Base-by-base conservation (phyloP, 2,113 vertebrate species). In the Pseudopodoces humilis region DNA sequence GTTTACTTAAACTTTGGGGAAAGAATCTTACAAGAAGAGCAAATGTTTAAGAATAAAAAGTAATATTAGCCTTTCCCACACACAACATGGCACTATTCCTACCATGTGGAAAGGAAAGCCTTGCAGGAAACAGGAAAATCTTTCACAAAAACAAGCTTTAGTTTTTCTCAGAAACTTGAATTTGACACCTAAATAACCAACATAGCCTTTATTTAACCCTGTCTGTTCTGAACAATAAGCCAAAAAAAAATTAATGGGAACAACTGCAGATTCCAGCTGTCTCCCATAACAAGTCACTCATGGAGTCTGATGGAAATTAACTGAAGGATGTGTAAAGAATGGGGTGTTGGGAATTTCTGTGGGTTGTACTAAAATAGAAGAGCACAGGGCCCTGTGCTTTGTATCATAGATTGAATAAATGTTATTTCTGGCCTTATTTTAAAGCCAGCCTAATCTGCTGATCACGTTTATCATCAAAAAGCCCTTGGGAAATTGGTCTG, bases 361-460 rank as follows among this genome's bases (percentile, higher is more conserved):
- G 83, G 44, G 10, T 83, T 78, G 24, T 43, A 47, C 47, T 53
- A 46, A 77, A 91, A 92, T 60, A 76, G 17, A 92, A 95, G 78
- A 87, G 55, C 86, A 49, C 76, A 69, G 12, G 31, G 72, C 76
- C 47, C 59, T 78, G 52, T 81, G 86, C 24, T 70, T 95, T 86
- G 74, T 87, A 17, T 86, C 9, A 0, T 20, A 67, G 68, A 47
- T 78, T 72, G 69, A 62, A 69, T 70, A 86, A 78, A 78, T 89
- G 69, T 91, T 95, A 39, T 89, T 96, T 94, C 83, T 95, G 94
- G 84, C 81, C 43, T 83, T 75, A 62, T 82, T 94, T 94, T 76
- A 79, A 94, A 94, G 75, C 21, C 60, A 78, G 21, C 39, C 35
- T 78, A 41, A 92, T 86, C 93, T 89, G 47, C 70, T 83, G 70